Evolutionary conservation across 2,113 vertebrate genomes (phyloP).

Genomic region (Alaudala cheleensis): DNA sequence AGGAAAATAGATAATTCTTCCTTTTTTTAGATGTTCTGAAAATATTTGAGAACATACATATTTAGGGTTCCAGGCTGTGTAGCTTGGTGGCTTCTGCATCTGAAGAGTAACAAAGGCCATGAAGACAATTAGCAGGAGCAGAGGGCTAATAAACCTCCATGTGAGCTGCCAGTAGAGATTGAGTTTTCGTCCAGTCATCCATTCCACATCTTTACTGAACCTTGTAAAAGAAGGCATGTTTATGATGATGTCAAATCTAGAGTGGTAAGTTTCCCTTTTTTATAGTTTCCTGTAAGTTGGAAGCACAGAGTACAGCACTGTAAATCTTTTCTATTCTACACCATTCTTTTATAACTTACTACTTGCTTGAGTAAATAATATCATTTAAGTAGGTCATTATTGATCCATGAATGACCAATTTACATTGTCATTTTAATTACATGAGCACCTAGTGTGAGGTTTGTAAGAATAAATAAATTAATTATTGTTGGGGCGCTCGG

Average conservation of each 20-base stretch:
- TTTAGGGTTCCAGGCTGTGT: constrained; percentile 84
- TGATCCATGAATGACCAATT: background rate
- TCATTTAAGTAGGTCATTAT: background rate
- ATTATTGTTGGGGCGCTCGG: too few species aligned
- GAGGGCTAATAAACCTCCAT: constrained; percentile 85
- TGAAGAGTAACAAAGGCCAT: constrained; percentile 77
- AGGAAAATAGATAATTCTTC: background rate
- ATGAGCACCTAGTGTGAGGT: background rate
- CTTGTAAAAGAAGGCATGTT: constrained; percentile 66
- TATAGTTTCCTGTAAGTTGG: background rate
- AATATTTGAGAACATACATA: constrained; percentile 72
- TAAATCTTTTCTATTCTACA: background rate
- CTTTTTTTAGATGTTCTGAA: background rate
- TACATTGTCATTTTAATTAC: background rate
- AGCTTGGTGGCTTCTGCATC: constrained; percentile 64
- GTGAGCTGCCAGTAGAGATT: constrained; percentile 83
- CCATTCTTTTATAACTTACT: background rate
- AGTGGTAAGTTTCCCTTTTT: background rate
- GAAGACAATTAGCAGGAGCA: constrained; percentile 80
- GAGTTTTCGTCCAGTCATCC: constrained; percentile 84
- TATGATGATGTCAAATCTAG: background rate
- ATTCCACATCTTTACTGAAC: constrained; percentile 83
- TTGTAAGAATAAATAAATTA: background rate
- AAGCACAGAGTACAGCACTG: background rate
- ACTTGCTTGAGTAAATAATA: background rate